Base-by-base conservation (phyloP, 2,113 vertebrate genomes). In the Tautogolabrus adspersus region DNA sequence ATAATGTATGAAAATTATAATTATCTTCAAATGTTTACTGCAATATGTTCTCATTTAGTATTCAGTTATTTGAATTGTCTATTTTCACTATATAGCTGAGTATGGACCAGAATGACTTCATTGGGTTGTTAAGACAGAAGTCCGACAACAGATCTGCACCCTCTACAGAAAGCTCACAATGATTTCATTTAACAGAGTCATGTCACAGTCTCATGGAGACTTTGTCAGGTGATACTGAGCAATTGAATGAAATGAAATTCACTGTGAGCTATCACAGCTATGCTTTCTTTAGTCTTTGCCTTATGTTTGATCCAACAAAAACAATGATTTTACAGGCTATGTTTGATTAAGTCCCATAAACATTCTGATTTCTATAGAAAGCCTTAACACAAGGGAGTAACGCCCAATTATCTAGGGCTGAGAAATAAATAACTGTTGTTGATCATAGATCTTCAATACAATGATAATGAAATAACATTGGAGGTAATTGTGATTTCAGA, bases 131-230 rank as follows among this genome's bases (percentile, higher is more conserved):
- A 5, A 26, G 61, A 55, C 30, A n/a, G 38, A 44, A 44, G 22
- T 15, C 26, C 21, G n/a, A 52, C 51, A 49, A 21, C 64, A 21
- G 49, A 52, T 63, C 30, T 11, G 8, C 22, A 19, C 52, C 66
- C 21, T 79, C 37, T 26, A 49, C 55, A 21, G 21, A 70, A 58
- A 40, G 60, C 55, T 66, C 55, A 57, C 12, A 56, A 3, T 65
- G 30, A 23, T 77, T 40, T 16, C 8, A 60, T 76, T 66, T 57
- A 54, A 56, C 40, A 16, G 42, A 30, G 34, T 46, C 10, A 44
- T 61, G 44, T 15, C 12, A 15, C 13, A 5, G 30, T 34, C 30
- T 34, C 30, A 34, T 34, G 5, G 11, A 46, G 13, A 15, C 3
- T 46, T 46, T 46, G 44, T 46, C 12, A 46, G 10, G 44, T 46